These are phyloP conservation scores for Anticlea derivata DNA, from an alignment of 2,888 invertebrate species.

Conservation along the genomic window DNA sequence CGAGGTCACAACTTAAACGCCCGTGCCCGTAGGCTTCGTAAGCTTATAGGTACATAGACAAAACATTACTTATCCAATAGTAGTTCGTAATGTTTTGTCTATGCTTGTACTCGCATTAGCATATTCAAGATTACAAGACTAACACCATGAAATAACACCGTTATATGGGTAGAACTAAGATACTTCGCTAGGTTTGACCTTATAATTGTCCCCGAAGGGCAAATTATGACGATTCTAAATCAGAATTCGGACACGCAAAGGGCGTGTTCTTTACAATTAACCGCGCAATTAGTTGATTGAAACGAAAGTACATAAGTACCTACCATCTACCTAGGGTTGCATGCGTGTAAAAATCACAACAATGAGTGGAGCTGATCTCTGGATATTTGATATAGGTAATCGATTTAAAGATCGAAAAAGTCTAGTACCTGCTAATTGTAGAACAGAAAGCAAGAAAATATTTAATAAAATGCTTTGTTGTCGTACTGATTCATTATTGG, in stretches of 20 bases:
- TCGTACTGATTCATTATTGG: too few relatives aligned
- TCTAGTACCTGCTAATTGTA: too few relatives aligned
- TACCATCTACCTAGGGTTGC: neutral
- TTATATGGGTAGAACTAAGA: neutral
- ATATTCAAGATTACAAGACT: too few relatives aligned
- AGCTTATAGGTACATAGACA: too few relatives aligned
- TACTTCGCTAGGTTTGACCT: constrained; percentile 1
- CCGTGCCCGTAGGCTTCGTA: too few relatives aligned
- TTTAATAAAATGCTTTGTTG: too few relatives aligned
- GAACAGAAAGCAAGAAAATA: too few relatives aligned
- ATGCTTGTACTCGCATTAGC: too few relatives aligned
- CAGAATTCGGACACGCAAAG: constrained; percentile 56
- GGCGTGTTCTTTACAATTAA: constrained; percentile 53
- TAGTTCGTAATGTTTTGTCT: too few relatives aligned
- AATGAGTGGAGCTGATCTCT: neutral
- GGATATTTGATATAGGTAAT: too few relatives aligned
- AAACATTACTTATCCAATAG: too few relatives aligned
- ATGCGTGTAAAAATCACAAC: constrained; percentile 6
- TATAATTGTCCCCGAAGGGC: constrained; percentile 14
- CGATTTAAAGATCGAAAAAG: too few relatives aligned
- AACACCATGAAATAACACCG: neutral
- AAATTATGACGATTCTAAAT: constrained; percentile 38
- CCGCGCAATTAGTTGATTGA: constrained; percentile 53
- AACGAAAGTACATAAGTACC: constrained; percentile 8
- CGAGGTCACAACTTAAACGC: constrained; percentile 11